Base-by-base conservation (phyloP, 2,113 vertebrate species). In the Chlorodrepanis virens region DNA sequence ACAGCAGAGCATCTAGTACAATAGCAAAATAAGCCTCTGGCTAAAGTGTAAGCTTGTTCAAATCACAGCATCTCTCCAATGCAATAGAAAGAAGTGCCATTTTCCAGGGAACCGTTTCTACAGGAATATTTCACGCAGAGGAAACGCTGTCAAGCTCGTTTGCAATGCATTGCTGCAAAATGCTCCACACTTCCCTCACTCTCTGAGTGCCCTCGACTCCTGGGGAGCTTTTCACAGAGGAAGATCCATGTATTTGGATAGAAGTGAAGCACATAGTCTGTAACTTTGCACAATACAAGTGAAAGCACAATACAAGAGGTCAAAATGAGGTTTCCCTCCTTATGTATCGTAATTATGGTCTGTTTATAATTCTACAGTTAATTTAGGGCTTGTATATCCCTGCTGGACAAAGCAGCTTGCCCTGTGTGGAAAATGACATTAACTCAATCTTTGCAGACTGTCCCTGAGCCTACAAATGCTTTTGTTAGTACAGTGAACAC, bases 401-500 rank as follows among this genome's bases (percentile, higher is more conserved):
- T 5, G 35, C 72, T 78, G 92, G 92, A 96, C 95, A 95, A 97
- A 97, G 95, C 39, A 95, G 65, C 75, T 84, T 94, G 96, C 83
- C 79, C 45, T 75, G 92, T 94, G 89, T 89, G 93, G 96, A 95
- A 95, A 95, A 95, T 60, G 81, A 95, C 95, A 96, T 70, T 53
- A 94, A 93, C 80, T 97, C 93, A 89, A 93, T 82, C 94, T 94
- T 84, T 94, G 91, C 84, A 89, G 72, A 83, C 84, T 94, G 89
- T 81, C 89, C 90, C 40, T 37, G 82, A 81, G 82, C 60, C 85
- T 68, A 37, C 67, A 88, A 96, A 87, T 50, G 52, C 93, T 92
- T 95, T 93, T 94, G 90, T 97, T 93, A 74, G 83, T 90, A 91
- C 80, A 75, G 84, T 21, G 83, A 96, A 94, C 95, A 97, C 96